These are phyloP conservation scores for Papilio polytes DNA, from an alignment of 1,140 invertebrate genomes.

Conservation along the genomic window DNA sequence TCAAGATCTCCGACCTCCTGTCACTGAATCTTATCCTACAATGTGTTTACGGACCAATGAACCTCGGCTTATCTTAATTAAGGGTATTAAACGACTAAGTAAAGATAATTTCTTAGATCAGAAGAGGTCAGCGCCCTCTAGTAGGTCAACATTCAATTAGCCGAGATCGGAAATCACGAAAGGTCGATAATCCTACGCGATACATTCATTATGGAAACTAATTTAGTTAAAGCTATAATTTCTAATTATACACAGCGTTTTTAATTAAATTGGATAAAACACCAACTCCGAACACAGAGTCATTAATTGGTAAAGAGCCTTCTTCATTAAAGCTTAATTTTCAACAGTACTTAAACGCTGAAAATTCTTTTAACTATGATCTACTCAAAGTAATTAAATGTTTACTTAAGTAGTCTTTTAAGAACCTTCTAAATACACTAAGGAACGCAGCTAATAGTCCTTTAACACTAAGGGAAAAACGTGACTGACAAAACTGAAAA, in stretches of 20 bases:
- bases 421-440: neutral
- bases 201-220: neutral
- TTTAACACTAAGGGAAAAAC: neutral
- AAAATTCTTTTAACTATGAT: no score
- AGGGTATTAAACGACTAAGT: conserved; percentile 12
- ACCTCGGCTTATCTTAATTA: conserved; percentile 16
- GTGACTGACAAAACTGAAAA: no score
- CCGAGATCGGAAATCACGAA: conserved; percentile 14
- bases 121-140: neutral
- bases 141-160: conserved; percentile 6
- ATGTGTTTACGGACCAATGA: conserved; percentile 2
- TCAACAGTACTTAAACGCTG: neutral
- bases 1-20: neutral
- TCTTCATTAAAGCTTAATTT: no score
- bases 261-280: neutral
- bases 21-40: neutral
- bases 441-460: neutral
- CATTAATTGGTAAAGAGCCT: no score
- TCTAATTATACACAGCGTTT: neutral
- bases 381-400: no score
- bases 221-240: neutral
- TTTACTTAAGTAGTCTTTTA: neutral
- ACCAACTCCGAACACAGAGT: no score
- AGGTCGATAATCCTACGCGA: neutral
- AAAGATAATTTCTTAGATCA: conserved; percentile 12